phyloP scores from a whole-genome alignment of 2,888 invertebrate genomes.

The Lycia hirtaria region DNA sequence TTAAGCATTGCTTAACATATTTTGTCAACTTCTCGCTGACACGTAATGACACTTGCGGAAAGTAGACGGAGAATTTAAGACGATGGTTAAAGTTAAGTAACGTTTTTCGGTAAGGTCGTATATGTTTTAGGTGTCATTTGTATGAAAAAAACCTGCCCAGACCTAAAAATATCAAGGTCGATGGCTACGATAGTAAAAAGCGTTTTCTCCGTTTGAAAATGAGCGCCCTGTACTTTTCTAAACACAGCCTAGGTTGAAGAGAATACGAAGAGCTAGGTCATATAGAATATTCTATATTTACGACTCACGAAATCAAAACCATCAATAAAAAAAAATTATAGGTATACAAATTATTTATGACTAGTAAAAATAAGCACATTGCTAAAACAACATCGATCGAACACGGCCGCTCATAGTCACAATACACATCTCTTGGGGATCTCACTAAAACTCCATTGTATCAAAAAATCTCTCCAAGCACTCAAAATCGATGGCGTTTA shows the following conservation, averaged over 20 bases:
- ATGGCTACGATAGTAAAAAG: too few species aligned
- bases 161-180: too few species aligned
- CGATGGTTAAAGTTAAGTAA: too few species aligned
- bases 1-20: too few species aligned
- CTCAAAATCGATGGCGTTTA: conserved; percentile 55
- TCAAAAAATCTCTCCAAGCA: conserved; percentile 65
- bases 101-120: too few species aligned
- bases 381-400: conserved; percentile 61
- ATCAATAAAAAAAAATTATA: conserved; percentile 28
- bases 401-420: conserved; percentile 59
- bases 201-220: too few species aligned
- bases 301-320: conserved; percentile 6
- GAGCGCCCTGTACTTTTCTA: background rate
- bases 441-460: conserved; percentile 63
- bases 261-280: conserved; percentile 1
- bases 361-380: conserved; percentile 80
- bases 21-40: too few species aligned
- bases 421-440: conserved; percentile 66
- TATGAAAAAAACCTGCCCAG: too few species aligned
- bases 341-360: conserved; percentile 78
- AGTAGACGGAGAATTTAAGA: too few species aligned
- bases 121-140: too few species aligned
- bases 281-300: conserved; percentile 4
- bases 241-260: background rate
- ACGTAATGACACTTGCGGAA: too few species aligned